Base-by-base conservation (phyloP, 1,140 invertebrate species). In the Prorops nasuta region DNA sequence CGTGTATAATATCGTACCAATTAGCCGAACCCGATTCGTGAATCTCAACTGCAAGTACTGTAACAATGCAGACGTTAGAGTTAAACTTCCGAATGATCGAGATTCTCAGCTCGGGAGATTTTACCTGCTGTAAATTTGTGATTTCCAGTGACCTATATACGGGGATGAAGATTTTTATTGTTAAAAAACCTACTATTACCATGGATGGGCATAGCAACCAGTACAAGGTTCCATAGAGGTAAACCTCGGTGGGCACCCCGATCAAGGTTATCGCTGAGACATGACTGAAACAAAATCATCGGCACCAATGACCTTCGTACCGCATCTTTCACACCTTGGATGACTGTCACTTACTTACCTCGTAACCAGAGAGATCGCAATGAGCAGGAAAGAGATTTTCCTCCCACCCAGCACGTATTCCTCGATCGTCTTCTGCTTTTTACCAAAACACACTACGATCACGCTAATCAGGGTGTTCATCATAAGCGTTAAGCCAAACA, bases 341-440 rank as follows among this genome's bases (percentile, higher is more conserved):
- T 4, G n/a, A n/a, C n/a, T n/a, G n/a, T n/a, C n/a, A n/a, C 4
- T 28, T 28, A 28, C 10, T 28, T 10, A 28, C 24, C 24, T 28
- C 4, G 24, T 28, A 6, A 28, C 10, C 4, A 28, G 24, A 28
- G 24, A 28, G 4, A 28, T 28, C 4, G 24, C 24, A 28, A 28
- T 28, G 4, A 28, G 17, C 24, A 45, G 32, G 15, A 45, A 50
- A 45, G 36, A 44, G 44, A 50, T 45, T 14, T 28, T 34, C 44
- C 41, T 34, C 35, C 42, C 44, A 35, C 44, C 48, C 35, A 50
- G 24, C 48, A 37, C 44, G 24, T 42, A 35, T 50, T 50, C 41
- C 44, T 50, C 44, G 43, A 38, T 37, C 19, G n/a, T 42, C 24
- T 42, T 50, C 34, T 15, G 24, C 24, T 24, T 10, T 34, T 18